These are phyloP conservation scores for Campylorhamphus procurvoides DNA, from an alignment of 2,113 vertebrate species.

Conservation along the genomic window DNA sequence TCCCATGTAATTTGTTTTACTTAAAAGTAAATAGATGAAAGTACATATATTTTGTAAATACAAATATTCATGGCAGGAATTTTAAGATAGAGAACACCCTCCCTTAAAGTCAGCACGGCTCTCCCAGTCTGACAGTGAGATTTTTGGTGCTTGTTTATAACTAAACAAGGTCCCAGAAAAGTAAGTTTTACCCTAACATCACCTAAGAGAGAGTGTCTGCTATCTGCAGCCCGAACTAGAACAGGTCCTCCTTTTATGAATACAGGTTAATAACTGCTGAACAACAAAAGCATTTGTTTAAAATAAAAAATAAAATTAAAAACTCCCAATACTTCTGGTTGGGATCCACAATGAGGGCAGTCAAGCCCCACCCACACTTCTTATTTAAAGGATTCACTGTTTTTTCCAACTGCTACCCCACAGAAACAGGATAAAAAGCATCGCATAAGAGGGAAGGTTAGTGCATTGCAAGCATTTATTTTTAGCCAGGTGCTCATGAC, in stretches of 20 bases:
- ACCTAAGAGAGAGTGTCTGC: background rate
- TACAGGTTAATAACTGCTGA: background rate
- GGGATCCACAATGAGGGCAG: background rate
- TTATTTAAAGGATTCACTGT: background rate
- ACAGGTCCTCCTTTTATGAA: background rate
- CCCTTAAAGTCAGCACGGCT: background rate
- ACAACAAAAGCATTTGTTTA: background rate
- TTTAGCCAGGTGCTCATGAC: background rate
- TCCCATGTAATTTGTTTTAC: background rate
- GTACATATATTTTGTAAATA: background rate
- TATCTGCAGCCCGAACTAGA: background rate
- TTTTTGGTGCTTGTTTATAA: background rate
- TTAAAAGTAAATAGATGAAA: background rate
- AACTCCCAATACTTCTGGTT: background rate
- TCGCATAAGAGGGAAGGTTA: background rate
- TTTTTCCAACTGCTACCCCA: background rate
- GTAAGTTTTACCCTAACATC: background rate
- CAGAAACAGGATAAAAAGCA: background rate
- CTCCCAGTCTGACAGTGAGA: background rate
- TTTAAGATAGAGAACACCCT: background rate
- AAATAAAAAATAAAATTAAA: background rate
- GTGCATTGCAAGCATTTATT: rapidly evolving
- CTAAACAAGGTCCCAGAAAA: background rate
- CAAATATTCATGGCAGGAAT: background rate
- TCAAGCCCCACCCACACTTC: background rate